These are phyloP conservation scores for Alsophila aescularia DNA, from an alignment of 2,888 invertebrate species.

Conservation along the genomic window DNA sequence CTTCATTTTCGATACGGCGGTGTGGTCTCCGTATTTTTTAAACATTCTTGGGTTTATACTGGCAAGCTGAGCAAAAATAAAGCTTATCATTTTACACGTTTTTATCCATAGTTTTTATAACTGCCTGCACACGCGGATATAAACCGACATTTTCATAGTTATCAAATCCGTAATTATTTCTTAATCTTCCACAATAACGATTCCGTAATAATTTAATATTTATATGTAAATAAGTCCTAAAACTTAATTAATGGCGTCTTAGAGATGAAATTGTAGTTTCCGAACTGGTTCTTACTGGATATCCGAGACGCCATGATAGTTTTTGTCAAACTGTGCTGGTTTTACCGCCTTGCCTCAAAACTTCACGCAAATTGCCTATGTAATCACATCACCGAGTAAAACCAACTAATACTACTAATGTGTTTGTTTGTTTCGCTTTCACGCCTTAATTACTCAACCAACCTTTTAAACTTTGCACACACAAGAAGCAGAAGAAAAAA, in stretches of 20 bases:
- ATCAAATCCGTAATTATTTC: constrained; percentile 6
- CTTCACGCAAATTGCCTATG: not conserved
- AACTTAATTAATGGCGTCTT: constrained; percentile 9
- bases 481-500: no score
- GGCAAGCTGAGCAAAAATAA: constrained; percentile 6
- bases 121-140: constrained; percentile 10
- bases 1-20: no score
- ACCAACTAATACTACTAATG: no score
- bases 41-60: no score
- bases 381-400: not conserved
- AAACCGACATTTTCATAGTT: constrained; percentile 11
- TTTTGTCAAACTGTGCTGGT: constrained; percentile 10
- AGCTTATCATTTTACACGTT: constrained; percentile 11
- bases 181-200: constrained; percentile 14
- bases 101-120: constrained; percentile 16
- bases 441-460: no score
- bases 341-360: not conserved
- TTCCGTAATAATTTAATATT: no score
- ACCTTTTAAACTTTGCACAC: no score
- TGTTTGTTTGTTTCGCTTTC: no score
- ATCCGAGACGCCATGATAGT: constrained; percentile 7
- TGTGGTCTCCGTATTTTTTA: no score
- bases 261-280: constrained; percentile 10
- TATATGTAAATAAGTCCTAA: constrained; percentile 22
- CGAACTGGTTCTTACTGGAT: constrained; percentile 14